phyloP scores from a whole-genome alignment of 53 echinoderm and acorn worm species.

The Glandiceps talaboti region DNA sequence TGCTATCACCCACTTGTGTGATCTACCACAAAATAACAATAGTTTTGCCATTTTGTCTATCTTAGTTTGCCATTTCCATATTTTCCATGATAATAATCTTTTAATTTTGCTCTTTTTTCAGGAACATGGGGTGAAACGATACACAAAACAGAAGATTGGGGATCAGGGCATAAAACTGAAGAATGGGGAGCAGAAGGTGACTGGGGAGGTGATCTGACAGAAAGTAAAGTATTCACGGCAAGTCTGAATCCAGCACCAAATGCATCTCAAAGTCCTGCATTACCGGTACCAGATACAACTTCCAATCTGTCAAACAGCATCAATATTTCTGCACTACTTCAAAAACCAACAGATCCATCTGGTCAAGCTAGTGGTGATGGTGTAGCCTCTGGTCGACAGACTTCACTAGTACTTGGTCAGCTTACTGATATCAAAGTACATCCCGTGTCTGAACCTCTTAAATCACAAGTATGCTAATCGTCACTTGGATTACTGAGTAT shows the following conservation, averaged over 20 bases:
- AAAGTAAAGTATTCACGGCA: conserved; percentile 81
- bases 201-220: conserved; percentile 89
- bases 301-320: conserved; percentile 6
- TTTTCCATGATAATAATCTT: no score
- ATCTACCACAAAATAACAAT: no score
- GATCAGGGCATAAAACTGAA: conserved; percentile 14
- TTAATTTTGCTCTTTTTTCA: not conserved
- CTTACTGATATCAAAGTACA: not conserved
- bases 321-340: not conserved
- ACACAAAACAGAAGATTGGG: not conserved
- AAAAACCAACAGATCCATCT: not conserved
- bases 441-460: not conserved
- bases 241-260: conserved; percentile 7
- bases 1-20: no score
- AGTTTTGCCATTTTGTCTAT: no score
- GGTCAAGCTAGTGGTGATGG: not conserved
- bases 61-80: no score
- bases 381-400: not conserved
- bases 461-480: not conserved
- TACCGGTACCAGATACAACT: conserved; percentile 1
- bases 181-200: conserved; percentile 92
- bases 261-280: conserved; percentile 1
- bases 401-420: not conserved
- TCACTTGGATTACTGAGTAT: no score
- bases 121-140: not conserved